phyloP scores from a whole-genome alignment of 2,888 invertebrate genomes.

The Cephus pulcher region DNA sequence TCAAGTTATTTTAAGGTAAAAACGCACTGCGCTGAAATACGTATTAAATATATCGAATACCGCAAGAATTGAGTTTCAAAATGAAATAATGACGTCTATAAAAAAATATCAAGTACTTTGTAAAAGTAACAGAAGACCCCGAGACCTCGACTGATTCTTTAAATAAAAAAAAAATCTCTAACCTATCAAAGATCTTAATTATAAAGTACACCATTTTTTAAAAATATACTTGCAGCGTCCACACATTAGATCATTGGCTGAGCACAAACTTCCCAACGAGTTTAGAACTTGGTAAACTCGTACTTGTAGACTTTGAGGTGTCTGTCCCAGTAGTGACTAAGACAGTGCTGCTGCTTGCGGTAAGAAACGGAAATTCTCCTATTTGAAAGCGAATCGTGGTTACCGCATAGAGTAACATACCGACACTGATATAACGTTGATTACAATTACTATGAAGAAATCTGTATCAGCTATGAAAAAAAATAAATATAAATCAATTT shows the following conservation, averaged over 20 bases:
- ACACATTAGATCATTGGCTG: too few species aligned
- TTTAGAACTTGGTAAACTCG: not conserved
- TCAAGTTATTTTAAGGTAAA: constrained; percentile 8
- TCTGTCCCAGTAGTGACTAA: not conserved
- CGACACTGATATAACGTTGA: not conserved
- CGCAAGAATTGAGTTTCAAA: not conserved
- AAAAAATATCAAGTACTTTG: not conserved
- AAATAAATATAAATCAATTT: too few species aligned
- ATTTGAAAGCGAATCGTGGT: not conserved
- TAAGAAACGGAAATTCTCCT: not conserved
- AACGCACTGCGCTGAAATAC: not conserved
- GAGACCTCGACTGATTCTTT: not conserved
- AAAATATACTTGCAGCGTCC: too few species aligned
- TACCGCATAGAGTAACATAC: not conserved
- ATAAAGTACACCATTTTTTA: not conserved
- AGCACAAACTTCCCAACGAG: not conserved
- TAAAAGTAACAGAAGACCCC: not conserved
- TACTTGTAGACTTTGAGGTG: not conserved
- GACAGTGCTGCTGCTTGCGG: constrained; percentile 2
- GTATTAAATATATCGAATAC: not conserved
- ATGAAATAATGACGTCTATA: not conserved
- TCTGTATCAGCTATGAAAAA: too few species aligned
- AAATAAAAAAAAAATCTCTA: not conserved
- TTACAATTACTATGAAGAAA: too few species aligned
- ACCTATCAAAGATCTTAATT: not conserved